Base-by-base conservation (phyloP, 2,797 vertebrate genomes). In the Simalia tracyae region DNA sequence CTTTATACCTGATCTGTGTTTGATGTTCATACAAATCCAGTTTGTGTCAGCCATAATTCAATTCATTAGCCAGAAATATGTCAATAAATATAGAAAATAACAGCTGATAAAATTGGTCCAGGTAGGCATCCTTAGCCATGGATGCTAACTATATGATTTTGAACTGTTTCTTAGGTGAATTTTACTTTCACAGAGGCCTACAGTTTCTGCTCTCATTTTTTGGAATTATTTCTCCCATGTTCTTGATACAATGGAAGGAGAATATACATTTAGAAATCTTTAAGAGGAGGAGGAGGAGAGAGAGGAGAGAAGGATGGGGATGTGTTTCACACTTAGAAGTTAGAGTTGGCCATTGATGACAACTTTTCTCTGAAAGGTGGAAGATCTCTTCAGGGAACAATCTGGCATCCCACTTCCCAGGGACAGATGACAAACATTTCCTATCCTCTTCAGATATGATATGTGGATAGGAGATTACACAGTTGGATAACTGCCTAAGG, bases 351-450 rank as follows among this genome's bases (percentile, higher is more conserved):
- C 85, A 60, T 24, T 7, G 4, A 50, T 14, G 42, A 63, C 36
- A 63, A 89, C 72, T 84, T 76, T 89, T 89, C 19, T 42, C 31
- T 60, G 57, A 61, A 28, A 59, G 72, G 72, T 8, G 24, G 42
- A 46, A 42, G 8, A 42, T 81, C 76, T 24, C 42, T 81, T 24
- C 42, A 81, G 76, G 36, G 54, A 22, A 42, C 90, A 96, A 89
- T 56, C 90, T 94, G 86, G 88, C 66, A 84, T 31, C 76, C 89
- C 95, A 93, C 91, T 22, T 59, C 91, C 57, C 28, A 28, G 60
- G 42, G 46, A 12, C 12, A 92, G 90, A 90, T 50, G 89, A 19
- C 6, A 84, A 95, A 89, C 81, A 0, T 26, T 93, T 86, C 19
- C 36, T 8, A 66, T 4, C 68, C 89, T 90, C 91, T 89, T 57